phyloP scores from a whole-genome alignment of 2,888 invertebrate species.

The Epistrophe eligans region DNA sequence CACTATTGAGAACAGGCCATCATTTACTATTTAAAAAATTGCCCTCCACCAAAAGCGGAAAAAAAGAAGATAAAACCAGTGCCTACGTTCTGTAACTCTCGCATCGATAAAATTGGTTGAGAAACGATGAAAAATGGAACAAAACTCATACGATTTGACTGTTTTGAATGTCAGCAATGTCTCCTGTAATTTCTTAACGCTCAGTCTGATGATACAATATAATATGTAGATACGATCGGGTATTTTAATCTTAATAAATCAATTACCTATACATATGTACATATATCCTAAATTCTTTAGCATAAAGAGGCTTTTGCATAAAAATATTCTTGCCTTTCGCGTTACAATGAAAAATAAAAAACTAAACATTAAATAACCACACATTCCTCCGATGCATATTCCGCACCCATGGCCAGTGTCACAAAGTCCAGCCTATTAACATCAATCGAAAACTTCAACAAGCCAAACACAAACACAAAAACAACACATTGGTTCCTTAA shows the following conservation, averaged over 20 bases:
- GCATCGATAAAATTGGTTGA: too few relatives aligned
- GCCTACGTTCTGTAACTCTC: too few relatives aligned
- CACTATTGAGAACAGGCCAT: too few relatives aligned
- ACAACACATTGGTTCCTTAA: conserved; percentile 8
- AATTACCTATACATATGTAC: neutral
- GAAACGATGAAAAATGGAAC: too few relatives aligned
- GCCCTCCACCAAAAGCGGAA: too few relatives aligned
- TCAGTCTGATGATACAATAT: too few relatives aligned
- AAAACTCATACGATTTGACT: too few relatives aligned
- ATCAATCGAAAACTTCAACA: conserved; percentile 42
- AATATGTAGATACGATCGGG: neutral
- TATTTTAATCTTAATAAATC: neutral
- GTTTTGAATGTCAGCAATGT: too few relatives aligned
- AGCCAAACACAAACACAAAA: conserved; percentile 2
- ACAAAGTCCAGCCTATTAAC: conserved; percentile 63
- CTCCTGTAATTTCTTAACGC: too few relatives aligned
- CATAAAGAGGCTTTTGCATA: neutral
- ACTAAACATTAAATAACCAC: neutral
- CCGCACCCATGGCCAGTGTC: conserved; percentile 44
- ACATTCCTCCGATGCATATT: conserved; percentile 4
- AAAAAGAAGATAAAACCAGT: too few relatives aligned
- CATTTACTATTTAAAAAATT: too few relatives aligned
- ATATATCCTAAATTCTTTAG: neutral
- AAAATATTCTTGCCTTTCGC: neutral
- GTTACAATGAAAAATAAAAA: neutral